These are phyloP conservation scores for Nephrotoma guestfalica DNA, from an alignment of 2,888 invertebrate species.

Conservation along the genomic window DNA sequence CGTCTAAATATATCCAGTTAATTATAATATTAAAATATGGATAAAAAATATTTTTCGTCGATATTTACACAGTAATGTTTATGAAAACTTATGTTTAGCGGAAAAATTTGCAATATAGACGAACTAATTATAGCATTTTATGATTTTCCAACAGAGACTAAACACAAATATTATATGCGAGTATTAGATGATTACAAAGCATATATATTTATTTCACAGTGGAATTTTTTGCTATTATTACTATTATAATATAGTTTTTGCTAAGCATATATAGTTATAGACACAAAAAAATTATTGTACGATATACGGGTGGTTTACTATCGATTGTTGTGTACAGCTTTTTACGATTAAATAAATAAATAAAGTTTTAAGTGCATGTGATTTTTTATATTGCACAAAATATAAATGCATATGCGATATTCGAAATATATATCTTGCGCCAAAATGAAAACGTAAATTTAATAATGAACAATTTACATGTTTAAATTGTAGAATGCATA, in stretches of 20 bases:
- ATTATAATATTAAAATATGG: neutral
- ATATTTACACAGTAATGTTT: neutral
- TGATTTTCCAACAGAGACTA: neutral
- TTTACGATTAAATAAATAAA: neutral
- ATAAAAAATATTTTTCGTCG: neutral
- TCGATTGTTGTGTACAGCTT: neutral
- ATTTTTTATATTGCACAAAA: neutral
- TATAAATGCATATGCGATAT: neutral
- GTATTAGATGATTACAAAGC: neutral
- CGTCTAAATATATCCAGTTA: neutral
- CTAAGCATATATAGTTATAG: neutral
- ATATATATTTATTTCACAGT: neutral
- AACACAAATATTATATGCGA: neutral
- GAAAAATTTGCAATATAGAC: neutral
- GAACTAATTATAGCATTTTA: neutral
- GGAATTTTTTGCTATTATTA: neutral
- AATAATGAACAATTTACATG: neutral
- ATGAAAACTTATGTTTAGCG: neutral
- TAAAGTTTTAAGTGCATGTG: neutral
- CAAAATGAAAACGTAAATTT: neutral
- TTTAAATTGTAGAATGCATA: neutral
- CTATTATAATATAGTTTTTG: neutral
- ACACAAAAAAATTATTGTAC: neutral
- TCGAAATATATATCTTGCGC: neutral
- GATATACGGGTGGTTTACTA: neutral